phyloP scores from a whole-genome alignment of 2,888 invertebrate species.

The Notodonta ziczac region DNA sequence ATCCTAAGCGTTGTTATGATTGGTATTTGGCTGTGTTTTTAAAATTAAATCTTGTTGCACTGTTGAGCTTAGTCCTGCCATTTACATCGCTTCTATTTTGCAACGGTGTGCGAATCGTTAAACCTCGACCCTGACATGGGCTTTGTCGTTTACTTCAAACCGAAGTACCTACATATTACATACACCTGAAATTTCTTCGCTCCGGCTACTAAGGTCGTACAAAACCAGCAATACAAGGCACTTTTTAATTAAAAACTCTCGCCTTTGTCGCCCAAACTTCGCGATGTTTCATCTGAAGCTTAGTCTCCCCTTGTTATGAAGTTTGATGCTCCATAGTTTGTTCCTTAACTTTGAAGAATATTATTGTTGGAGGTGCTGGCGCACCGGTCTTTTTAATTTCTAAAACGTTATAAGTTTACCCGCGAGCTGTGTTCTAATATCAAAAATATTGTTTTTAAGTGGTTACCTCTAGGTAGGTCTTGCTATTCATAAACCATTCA shows the following conservation, averaged over 20 bases:
- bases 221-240: conserved; percentile 37
- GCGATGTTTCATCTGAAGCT: conserved; percentile 55
- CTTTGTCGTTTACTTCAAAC: neutral
- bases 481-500: no score
- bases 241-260: conserved; percentile 74
- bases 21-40: no score
- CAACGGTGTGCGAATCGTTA: no score
- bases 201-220: conserved; percentile 20
- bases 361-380: conserved; percentile 52
- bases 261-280: conserved; percentile 59
- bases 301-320: conserved; percentile 67
- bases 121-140: no score
- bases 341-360: conserved; percentile 64
- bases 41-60: no score
- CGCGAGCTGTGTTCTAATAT: conserved; percentile 21
- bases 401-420: conserved; percentile 47
- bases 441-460: neutral
- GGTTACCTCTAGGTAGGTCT: neutral
- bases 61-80: no score
- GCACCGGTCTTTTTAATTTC: conserved; percentile 56
- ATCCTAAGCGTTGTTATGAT: no score
- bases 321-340: conserved; percentile 66
- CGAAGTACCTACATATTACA: neutral
- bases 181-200: conserved; percentile 16
- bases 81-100: no score